Evolutionary conservation across 2,113 vertebrate species (phyloP), one percentile per base, ranked within the genome.

Genomic region (Ailuropoda melanoleuca): DNA sequence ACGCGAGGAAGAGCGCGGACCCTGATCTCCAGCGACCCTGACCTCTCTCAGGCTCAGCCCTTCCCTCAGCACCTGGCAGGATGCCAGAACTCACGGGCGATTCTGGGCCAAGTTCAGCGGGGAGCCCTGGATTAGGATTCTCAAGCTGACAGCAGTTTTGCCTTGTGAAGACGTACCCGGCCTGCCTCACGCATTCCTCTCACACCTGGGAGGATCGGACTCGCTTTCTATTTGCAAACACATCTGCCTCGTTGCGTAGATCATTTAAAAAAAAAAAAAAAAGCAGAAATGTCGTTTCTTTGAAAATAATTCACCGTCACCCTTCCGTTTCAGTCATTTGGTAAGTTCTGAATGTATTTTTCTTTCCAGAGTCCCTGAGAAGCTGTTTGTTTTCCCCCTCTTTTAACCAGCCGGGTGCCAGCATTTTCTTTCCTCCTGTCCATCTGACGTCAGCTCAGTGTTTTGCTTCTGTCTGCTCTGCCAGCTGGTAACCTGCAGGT

Each of bases 401-500:
- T 90, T 84, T 97, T 88, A 56, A 68, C 29, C 8, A 9, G 0
- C 58, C 78, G 95, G 97, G 64, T 94, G 29, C 48, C 62, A 4
- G 50, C 90, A 48, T 92, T 95, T 92, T 50, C 68, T 39, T 93
- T 56, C 86, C 18, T 50, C 98, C 95, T 97, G 83, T 97, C 91
- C 29, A 80, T 84, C 93, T 95, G 90, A 96, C 18, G 58, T 97
- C 46, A 90, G 50, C 92, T 97, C 26, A 37, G 1, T 95, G 68
- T 97, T 99, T 98, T 93, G 94, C 56, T 97, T 98, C 78, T 90
- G 66, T 97, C 93, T 86, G 46, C 83, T 91, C 3, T 91, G 98
- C 95, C 97, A 98, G 94, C 95, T 98, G 96, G 91, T 98, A 96
- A 68, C 96, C 90, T 96, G 70, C 56, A 97, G 97, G 86, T 97